phyloP scores from a whole-genome alignment of 2,888 invertebrate genomes.

The Charanyca ferruginea region DNA sequence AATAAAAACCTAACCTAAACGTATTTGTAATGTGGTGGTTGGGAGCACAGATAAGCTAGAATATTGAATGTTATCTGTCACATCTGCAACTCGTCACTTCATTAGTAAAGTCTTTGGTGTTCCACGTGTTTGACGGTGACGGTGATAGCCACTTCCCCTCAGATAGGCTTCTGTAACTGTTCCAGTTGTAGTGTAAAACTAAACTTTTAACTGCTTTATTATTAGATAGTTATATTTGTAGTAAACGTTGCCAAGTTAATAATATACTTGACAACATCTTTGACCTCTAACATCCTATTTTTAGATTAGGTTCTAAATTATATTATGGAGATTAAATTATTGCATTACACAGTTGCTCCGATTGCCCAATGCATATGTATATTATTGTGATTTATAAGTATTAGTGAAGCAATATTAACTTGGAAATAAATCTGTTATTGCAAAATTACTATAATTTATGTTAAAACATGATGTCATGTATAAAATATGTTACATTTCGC shows the following conservation, averaged over 20 bases:
- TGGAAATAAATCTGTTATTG: constrained; percentile 42
- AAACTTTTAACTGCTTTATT: not conserved
- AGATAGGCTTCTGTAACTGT: too few relatives aligned
- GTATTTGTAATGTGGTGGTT: too few relatives aligned
- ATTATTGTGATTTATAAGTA: constrained; percentile 41
- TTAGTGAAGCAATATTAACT: constrained; percentile 39
- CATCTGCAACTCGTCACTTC: not conserved
- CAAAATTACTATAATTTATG: constrained; percentile 49
- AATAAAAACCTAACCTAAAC: too few relatives aligned
- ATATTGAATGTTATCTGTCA: not conserved
- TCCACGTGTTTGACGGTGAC: too few relatives aligned
- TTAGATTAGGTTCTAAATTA: not conserved
- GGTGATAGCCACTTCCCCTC: too few relatives aligned
- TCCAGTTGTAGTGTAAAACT: not conserved
- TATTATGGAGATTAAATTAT: constrained; percentile 18
- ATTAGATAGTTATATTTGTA: not conserved
- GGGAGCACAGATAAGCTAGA: too few relatives aligned
- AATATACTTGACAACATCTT: not conserved
- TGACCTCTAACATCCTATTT: constrained; percentile 7
- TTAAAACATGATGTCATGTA: constrained; percentile 35
- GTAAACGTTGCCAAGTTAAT: not conserved
- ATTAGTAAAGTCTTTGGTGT: not conserved
- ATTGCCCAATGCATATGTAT: constrained; percentile 37
- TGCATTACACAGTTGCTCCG: constrained; percentile 7
- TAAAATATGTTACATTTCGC: not conserved